A percentile compares a stretch with the other conserved stretches of the same genome.
These are phyloP conservation scores for Hirudo medicinalis DNA, from an alignment of 1,140 invertebrate species.

Conservation along the genomic window DNA sequence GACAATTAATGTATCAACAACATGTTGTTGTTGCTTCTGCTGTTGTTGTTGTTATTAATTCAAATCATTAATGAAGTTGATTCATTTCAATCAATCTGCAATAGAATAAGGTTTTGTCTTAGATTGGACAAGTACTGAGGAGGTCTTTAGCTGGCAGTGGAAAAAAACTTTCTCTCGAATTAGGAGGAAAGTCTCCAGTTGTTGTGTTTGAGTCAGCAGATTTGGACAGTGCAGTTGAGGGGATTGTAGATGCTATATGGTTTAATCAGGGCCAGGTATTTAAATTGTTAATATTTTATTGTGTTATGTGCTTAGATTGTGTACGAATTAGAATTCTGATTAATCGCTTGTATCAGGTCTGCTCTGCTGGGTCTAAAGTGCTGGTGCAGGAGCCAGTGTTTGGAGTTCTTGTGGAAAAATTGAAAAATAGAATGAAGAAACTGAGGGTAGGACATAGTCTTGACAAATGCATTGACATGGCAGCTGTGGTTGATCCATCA, in stretches of 20 bases:
- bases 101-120: neutral
- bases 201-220: slow-evolving; percentile 50
- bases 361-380: slow-evolving; percentile 44
- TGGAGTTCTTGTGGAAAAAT: slow-evolving; percentile 41
- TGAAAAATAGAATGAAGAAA: slow-evolving; percentile 40
- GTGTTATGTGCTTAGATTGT: slow-evolving; percentile 38
- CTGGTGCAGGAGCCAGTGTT: slow-evolving; percentile 48
- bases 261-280: slow-evolving; percentile 47
- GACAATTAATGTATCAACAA: neutral
- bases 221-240: slow-evolving; percentile 49
- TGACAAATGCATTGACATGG: slow-evolving; percentile 43
- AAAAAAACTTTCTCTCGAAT: slow-evolving; percentile 41
- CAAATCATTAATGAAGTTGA: no score
- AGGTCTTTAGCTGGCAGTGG: slow-evolving; percentile 38
- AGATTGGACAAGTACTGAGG: slow-evolving; percentile 40
- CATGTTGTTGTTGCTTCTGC: no score
- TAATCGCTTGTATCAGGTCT: slow-evolving; percentile 37
- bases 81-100: no score
- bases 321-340: slow-evolving; percentile 44
- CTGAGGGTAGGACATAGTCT: slow-evolving; percentile 42
- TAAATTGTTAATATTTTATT: neutral
- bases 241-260: slow-evolving; percentile 45
- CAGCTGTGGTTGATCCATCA: slow-evolving; percentile 36
- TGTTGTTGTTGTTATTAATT: no score
- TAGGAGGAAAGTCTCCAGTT: slow-evolving; percentile 44